phyloP scores from a whole-genome alignment of 2,888 invertebrate species.

The Drosophila cognata region DNA sequence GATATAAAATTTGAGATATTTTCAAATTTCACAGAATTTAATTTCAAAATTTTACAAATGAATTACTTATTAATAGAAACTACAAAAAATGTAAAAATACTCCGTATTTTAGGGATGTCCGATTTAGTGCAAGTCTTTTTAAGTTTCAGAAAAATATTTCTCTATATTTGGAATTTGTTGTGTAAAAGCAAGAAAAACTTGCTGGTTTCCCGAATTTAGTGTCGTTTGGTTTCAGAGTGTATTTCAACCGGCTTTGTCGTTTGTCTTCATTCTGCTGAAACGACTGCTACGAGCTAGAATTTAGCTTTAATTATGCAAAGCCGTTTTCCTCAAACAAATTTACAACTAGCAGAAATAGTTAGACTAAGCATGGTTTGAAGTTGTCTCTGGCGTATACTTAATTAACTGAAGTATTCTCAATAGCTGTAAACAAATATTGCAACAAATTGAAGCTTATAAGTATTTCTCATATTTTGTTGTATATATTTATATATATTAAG shows the following conservation, averaged over 20 bases:
- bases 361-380: not conserved
- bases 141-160: not conserved
- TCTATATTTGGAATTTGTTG: not conserved
- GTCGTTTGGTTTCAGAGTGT: not conserved
- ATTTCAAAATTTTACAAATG: too few species aligned
- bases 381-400: not conserved
- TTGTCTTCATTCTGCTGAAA: constrained; percentile 6
- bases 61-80: not conserved
- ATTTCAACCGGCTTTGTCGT: not conserved
- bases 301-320: constrained; percentile 34
- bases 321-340: constrained; percentile 8
- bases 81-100: not conserved
- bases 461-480: not conserved
- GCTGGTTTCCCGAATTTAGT: too few species aligned
- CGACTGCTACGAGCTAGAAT: constrained; percentile 4
- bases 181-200: too few species aligned
- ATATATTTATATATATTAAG: not conserved
- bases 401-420: not conserved
- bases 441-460: too few species aligned
- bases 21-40: too few species aligned
- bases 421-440: not conserved
- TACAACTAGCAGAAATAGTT: not conserved
- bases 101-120: too few species aligned
- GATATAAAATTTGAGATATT: too few species aligned
- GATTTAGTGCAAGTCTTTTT: not conserved